A percentile compares a stretch with the other conserved stretches of the same genome.
These are phyloP conservation scores for Lycaena phlaeas DNA, from an alignment of 2,888 invertebrate species.

Conservation along the genomic window DNA sequence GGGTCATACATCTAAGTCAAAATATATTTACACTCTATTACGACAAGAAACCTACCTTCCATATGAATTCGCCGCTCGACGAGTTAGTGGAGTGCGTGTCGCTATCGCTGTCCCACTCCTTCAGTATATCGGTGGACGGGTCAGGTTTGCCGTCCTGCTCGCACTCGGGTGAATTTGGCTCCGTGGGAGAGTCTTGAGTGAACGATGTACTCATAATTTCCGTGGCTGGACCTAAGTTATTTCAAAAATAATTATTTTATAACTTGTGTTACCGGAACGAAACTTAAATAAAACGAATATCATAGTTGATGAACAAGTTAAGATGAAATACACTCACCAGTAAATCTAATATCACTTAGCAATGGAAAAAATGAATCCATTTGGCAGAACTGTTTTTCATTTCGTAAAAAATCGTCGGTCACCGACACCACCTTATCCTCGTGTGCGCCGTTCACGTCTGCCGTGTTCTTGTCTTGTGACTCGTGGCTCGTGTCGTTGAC, in stretches of 20 bases:
- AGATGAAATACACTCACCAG: constrained; percentile 38
- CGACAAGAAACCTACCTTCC: constrained; percentile 75
- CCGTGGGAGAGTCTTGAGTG: constrained; percentile 62
- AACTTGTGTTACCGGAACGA: neutral
- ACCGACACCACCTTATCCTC: constrained; percentile 34
- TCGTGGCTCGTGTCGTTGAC: constrained; percentile 4
- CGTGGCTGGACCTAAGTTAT: constrained; percentile 43
- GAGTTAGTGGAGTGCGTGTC: constrained; percentile 77
- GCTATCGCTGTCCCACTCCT: constrained; percentile 81
- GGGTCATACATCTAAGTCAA: constrained; percentile 4
- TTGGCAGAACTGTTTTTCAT: constrained; percentile 64
- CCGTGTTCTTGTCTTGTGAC: constrained; percentile 13
- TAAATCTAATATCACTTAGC: constrained; percentile 60
- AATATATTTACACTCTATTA: neutral
- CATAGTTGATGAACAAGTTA: no score
- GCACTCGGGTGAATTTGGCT: constrained; percentile 43
- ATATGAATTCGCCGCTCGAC: constrained; percentile 84
- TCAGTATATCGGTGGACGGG: constrained; percentile 50
- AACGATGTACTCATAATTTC: constrained; percentile 67
- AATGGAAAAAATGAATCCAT: constrained; percentile 47
- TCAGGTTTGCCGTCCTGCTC: constrained; percentile 47
- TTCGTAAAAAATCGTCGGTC: constrained; percentile 58
- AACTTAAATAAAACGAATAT: no score
- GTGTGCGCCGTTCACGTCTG: constrained; percentile 23
- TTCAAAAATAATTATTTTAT: neutral